A percentile compares a stretch with the other conserved stretches of the same genome.
Evolutionary conservation across 2,113 vertebrate genomes (phyloP).

Genomic region (Dunckerocampus dactyliophorus): DNA sequence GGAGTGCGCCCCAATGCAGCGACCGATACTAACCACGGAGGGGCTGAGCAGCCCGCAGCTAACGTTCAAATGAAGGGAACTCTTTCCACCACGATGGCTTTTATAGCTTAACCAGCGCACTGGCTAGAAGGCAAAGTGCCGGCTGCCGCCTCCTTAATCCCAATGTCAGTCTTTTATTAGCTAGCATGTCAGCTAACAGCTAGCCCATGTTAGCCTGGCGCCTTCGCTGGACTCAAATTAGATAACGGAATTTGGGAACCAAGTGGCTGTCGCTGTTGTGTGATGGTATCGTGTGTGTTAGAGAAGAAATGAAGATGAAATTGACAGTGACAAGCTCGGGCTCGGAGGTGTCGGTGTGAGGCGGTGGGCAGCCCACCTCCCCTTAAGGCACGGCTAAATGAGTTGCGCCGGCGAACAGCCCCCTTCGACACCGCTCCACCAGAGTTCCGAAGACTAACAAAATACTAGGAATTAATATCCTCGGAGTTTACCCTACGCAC

Average conservation of each 20-base stretch:
- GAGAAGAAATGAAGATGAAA: slow-evolving; percentile 3
- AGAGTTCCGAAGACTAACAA: slow-evolving; percentile 39
- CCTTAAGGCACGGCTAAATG: slow-evolving; percentile 51
- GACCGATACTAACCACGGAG: slow-evolving; percentile 59
- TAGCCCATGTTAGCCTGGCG: slow-evolving; percentile 50
- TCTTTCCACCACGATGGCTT: slow-evolving; percentile 29
- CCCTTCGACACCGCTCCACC: slow-evolving; percentile 25
- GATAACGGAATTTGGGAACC: slow-evolving; percentile 1
- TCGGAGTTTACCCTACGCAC: slow-evolving; percentile 27
- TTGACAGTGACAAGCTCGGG: slow-evolving; percentile 1
- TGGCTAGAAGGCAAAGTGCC: slow-evolving; percentile 24
- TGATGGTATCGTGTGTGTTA: not conserved
- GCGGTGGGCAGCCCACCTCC: slow-evolving; percentile 52
- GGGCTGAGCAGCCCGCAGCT: slow-evolving; percentile 55
- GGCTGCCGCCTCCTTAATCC: slow-evolving; percentile 50
- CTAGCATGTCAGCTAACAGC: slow-evolving; percentile 52
- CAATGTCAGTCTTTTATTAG: slow-evolving; percentile 57
- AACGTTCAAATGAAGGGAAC: slow-evolving; percentile 37
- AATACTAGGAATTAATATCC: slow-evolving; percentile 30
- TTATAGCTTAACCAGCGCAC: slow-evolving; percentile 10
- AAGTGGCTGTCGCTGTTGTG: not conserved
- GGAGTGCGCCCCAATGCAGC: slow-evolving; percentile 70
- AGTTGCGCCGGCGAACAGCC: slow-evolving; percentile 46
- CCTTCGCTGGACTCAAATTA: slow-evolving; percentile 33
- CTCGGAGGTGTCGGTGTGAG: slow-evolving; percentile 28